These are phyloP conservation scores for Brachionus asplanchnoidis DNA, from an alignment of 1,140 invertebrate species.

Conservation along the genomic window DNA sequence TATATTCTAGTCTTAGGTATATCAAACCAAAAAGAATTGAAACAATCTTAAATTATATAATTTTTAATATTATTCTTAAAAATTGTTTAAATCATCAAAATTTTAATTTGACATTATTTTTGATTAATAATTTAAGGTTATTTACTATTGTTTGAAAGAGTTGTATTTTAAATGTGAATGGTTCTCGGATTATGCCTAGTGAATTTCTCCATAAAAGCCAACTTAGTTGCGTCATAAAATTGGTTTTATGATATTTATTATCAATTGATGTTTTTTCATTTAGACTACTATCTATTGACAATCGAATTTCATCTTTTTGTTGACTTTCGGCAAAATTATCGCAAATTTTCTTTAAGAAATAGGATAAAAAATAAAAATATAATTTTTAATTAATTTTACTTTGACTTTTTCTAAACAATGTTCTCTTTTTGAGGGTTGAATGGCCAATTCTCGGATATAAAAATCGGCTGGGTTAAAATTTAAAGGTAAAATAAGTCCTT, in stretches of 20 bases:
- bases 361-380: no score
- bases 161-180: constrained; percentile 30
- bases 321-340: neutral
- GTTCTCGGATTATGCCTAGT: constrained; percentile 2
- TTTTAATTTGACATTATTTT: no score
- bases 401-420: constrained; percentile 52
- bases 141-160: constrained; percentile 43
- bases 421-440: constrained; percentile 74
- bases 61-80: neutral
- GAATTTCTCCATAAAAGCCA: constrained; percentile 34
- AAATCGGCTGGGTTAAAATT: constrained; percentile 42
- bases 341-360: constrained; percentile 1
- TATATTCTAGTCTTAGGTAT: neutral
- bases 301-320: neutral
- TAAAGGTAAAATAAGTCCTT: constrained; percentile 53
- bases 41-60: constrained; percentile 4
- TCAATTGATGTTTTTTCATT: neutral
- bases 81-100: neutral
- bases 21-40: constrained; percentile 27
- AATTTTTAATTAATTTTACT: neutral
- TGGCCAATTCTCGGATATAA: constrained; percentile 54
- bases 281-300: neutral
- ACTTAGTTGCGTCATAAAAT: neutral
- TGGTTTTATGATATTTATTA: neutral
- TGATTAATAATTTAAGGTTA: neutral